A percentile compares a stretch with the other conserved stretches of the same genome.
Evolutionary conservation across 2,888 invertebrate genomes (phyloP).

Genomic region (Euspilapteryx auroguttella): DNA sequence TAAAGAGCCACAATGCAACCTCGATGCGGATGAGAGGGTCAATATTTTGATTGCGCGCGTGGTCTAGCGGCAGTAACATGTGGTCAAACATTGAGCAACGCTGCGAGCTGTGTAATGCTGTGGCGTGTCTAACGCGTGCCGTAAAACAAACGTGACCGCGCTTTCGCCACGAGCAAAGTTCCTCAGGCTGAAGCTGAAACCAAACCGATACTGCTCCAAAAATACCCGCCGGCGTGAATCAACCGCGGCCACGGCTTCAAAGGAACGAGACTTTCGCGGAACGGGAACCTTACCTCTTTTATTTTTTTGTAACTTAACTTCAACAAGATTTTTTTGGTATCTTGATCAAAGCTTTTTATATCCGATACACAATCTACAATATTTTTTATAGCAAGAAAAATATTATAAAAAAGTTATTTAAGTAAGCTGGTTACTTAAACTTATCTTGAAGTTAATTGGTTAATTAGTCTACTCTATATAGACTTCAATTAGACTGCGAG

Average conservation of each 20-base stretch:
- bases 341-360: slow-evolving; percentile 2
- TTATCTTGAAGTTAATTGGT: no score
- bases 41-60: slow-evolving; percentile 56
- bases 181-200: no score
- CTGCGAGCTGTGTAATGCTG: slow-evolving; percentile 12
- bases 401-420: no score
- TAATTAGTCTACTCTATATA: no score
- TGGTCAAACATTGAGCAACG: slow-evolving; percentile 55
- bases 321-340: slow-evolving; percentile 3
- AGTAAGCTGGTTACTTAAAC: no score
- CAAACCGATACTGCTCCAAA: slow-evolving; percentile 23
- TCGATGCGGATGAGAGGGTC: slow-evolving; percentile 48
- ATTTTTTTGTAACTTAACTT: slow-evolving; percentile 14
- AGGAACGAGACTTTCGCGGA: slow-evolving; percentile 34
- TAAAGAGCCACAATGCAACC: slow-evolving; percentile 36
- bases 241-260: slow-evolving; percentile 43
- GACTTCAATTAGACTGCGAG: no score
- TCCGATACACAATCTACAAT: no score
- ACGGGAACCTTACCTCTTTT: slow-evolving; percentile 17
- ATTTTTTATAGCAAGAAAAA: no score
- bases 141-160: slow-evolving; percentile 33
- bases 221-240: slow-evolving; percentile 43
- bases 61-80: slow-evolving; percentile 41
- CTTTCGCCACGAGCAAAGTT: slow-evolving; percentile 26
- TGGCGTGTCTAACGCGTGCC: no score